A percentile compares a stretch with the other conserved stretches of the same genome.
Conservation (phyloP, 1,140 invertebrate genomes). For the Aethina tumida region DNA sequence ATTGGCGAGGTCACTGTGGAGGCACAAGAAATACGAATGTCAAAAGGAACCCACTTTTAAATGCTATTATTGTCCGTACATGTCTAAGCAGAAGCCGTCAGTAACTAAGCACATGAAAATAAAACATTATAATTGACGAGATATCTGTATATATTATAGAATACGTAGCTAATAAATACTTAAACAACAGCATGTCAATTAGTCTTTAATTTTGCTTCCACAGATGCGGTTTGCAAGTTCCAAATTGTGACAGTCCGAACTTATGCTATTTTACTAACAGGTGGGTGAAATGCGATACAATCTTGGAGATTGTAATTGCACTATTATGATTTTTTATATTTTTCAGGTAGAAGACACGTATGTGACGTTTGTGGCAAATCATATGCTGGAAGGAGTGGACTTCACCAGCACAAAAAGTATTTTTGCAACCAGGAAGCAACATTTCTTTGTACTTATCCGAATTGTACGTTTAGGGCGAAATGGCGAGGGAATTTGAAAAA, state of each 20-base stretch:
- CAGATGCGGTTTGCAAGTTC: too few relatives aligned
- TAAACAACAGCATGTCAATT: too few relatives aligned
- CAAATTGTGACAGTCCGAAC: too few relatives aligned
- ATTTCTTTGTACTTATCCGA: slow-evolving; percentile 55
- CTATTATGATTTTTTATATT: too few relatives aligned
- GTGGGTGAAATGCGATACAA: too few relatives aligned
- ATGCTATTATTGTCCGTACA: slow-evolving; percentile 37
- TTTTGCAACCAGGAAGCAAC: slow-evolving; percentile 49
- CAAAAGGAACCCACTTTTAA: slow-evolving; percentile 37
- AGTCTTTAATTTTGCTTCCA: too few relatives aligned
- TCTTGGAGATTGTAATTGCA: too few relatives aligned
- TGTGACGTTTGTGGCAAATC: slow-evolving; percentile 53
- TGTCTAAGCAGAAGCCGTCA: slow-evolving; percentile 40
- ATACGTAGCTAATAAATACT: too few relatives aligned
- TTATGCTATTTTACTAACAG: too few relatives aligned
- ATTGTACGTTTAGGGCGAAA: slow-evolving; percentile 33
- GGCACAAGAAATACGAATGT: slow-evolving; percentile 40
- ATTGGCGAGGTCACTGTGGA: slow-evolving; percentile 17
- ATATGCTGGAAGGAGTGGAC: slow-evolving; percentile 48
- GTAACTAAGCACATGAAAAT: slow-evolving; percentile 34
- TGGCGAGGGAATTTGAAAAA: slow-evolving; percentile 38
- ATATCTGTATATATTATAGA: too few relatives aligned
- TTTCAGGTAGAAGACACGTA: slow-evolving; percentile 5
- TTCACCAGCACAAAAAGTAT: slow-evolving; percentile 32
- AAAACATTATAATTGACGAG: too few relatives aligned